Conservation (phyloP, 1,140 invertebrate species). For the Aphaenogaster rudis region DNA sequence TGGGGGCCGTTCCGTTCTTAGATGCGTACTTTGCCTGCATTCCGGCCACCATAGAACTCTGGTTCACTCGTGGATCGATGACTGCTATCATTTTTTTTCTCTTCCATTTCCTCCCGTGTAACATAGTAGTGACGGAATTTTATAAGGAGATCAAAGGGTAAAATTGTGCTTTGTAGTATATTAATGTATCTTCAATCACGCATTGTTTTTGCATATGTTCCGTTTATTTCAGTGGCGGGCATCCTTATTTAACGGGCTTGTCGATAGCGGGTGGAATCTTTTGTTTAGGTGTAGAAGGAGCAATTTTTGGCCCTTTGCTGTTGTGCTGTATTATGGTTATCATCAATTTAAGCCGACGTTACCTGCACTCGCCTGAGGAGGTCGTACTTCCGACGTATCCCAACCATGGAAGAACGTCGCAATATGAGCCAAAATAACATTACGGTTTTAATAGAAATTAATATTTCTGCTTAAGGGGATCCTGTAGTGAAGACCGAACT, state of each 20-base stretch:
- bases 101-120: conserved; percentile 96
- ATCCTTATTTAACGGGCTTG: conserved; percentile 99
- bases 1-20: conserved; percentile 97
- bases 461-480: neutral
- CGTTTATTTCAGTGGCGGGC: conserved; percentile 91
- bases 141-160: conserved; percentile 99
- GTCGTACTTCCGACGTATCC: conserved; percentile 77
- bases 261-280: conserved; percentile 99
- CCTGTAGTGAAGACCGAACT: too few species aligned
- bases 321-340: conserved; percentile 95
- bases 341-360: conserved; percentile 90
- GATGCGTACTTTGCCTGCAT: conserved; percentile 97
- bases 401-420: conserved; percentile 53
- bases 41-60: conserved; percentile 97
- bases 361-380: conserved; percentile 86
- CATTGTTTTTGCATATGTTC: neutral
- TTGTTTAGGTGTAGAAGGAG: conserved; percentile 98
- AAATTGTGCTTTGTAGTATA: neutral
- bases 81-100: conserved; percentile 93
- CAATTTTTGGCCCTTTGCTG: conserved; percentile 97
- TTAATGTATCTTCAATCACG: neutral
- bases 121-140: conserved; percentile 96
- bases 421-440: conserved; percentile 69
- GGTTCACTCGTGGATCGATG: conserved; percentile 93
- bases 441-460: conserved; percentile 26